These are phyloP conservation scores for Neomorphus geoffroyi DNA, from an alignment of 2,797 vertebrate genomes.

Conservation along the genomic window DNA sequence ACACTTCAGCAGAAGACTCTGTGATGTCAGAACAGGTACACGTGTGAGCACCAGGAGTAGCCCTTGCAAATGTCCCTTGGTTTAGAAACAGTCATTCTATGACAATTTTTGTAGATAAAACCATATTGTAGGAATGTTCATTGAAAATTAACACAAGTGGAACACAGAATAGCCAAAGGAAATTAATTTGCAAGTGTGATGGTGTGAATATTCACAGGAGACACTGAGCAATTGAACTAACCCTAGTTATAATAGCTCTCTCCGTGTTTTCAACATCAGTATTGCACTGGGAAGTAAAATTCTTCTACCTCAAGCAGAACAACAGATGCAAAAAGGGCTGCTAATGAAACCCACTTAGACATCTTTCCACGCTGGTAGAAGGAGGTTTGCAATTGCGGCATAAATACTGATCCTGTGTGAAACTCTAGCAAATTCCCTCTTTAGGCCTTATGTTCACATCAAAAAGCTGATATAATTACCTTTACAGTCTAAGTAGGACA, in stretches of 20 bases:
- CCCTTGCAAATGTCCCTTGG: not conserved
- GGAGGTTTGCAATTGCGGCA: not conserved
- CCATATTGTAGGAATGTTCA: not conserved
- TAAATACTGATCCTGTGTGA: not conserved
- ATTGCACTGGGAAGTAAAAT: not conserved
- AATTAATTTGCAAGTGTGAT: constrained; percentile 28
- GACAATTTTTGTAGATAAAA: not conserved
- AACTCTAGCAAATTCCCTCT: not conserved
- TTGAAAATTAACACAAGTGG: constrained; percentile 31
- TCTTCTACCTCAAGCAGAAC: not conserved
- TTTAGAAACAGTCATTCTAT: not conserved
- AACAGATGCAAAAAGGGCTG: not conserved
- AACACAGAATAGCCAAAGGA: constrained; percentile 39
- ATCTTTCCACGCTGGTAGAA: not conserved
- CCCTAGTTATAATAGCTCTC: not conserved
- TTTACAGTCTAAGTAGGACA: not conserved
- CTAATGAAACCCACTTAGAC: not conserved
- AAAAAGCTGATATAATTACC: not conserved
- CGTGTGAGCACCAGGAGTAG: not conserved
- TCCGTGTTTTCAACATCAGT: not conserved
- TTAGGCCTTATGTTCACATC: not conserved
- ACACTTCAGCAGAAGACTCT: not conserved
- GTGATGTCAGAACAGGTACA: not conserved
- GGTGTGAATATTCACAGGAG: not conserved
- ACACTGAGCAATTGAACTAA: not conserved